Base-by-base conservation (phyloP, 2,113 vertebrate genomes). In the Pelmatolapia mariae region DNA sequence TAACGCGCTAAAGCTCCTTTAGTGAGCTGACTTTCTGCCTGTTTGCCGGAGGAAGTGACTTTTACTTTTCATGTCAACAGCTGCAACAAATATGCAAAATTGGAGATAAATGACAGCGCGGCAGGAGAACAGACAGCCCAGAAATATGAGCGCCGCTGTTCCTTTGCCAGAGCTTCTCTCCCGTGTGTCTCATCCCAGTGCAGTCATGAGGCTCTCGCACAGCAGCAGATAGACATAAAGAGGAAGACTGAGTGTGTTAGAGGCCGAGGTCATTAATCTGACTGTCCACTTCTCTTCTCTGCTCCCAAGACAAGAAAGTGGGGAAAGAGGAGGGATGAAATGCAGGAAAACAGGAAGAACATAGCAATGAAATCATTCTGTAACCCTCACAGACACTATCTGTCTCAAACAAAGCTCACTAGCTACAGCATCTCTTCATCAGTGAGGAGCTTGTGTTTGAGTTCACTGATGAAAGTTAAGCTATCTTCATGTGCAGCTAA, bases 251-350 rank as follows among this genome's bases (percentile, higher is more conserved):
- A 92, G 84, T 80, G 86, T 15, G 83, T 90, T 83, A 26, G 83
- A 92, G 90, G 89, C 76, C 22, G 18, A 76, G 83, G 80, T 92
- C 91, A 94, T 95, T 90, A 92, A 93, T 94, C 87, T 86, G 85
- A 91, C 89, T 93, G 92, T 90, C 93, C 78, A 13, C 84, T 47
- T 56, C 63, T 76, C 66, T 40, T 82, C 40, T 88, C 81, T 87
- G 36, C 85, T 82, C 36, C 89, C 54, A 43, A 73, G 84, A 86
- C 80, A 73, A 86, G 81, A 52, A 86, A 54, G 33, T 7, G 10
- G 43, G 13, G 10, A 19, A 78, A 78, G 43, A 78, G 43, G 43
- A 31, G 43, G 26, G 11, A 57, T 19, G 5, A 9, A 86, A 78
- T 52, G 73, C 73, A 54, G 82, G 61, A 78, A 56, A 50, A 80